phyloP scores from a whole-genome alignment of 2,797 vertebrate genomes.

The Champsocephalus gunnari region DNA sequence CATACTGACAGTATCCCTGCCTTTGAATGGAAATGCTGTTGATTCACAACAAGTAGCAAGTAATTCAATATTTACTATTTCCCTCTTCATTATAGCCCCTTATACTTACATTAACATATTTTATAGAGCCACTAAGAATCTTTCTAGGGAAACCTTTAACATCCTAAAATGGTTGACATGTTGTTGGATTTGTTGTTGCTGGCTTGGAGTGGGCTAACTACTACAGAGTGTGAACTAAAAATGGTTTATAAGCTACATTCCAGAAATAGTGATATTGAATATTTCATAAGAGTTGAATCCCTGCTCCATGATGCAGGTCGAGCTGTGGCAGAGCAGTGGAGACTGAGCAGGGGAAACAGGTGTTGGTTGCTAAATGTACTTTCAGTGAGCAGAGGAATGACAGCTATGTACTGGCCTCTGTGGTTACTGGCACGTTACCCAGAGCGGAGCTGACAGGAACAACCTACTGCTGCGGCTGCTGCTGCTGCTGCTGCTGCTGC shows the following conservation, averaged over 20 bases:
- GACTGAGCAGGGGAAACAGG: slow-evolving; percentile 89
- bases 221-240: slow-evolving; percentile 36
- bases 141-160: slow-evolving; percentile 4
- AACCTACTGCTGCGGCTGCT: slow-evolving; percentile 57
- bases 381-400: slow-evolving; percentile 88
- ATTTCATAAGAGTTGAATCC: slow-evolving; percentile 31
- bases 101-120: neutral
- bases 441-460: slow-evolving; percentile 69
- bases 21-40: neutral
- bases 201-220: neutral
- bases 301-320: slow-evolving; percentile 45
- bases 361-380: slow-evolving; percentile 92
- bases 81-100: neutral
- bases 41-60: neutral
- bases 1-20: neutral
- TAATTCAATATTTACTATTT: neutral
- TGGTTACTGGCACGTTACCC: slow-evolving; percentile 83
- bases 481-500: slow-evolving; percentile 54
- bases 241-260: slow-evolving; percentile 53
- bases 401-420: slow-evolving; percentile 86
- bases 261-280: slow-evolving; percentile 52
- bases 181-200: slow-evolving; percentile 13
- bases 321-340: slow-evolving; percentile 71
- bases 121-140: slow-evolving; percentile 4
- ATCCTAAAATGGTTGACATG: slow-evolving; percentile 22